Evolutionary conservation across 2,888 invertebrate genomes (phyloP).

Genomic region (Onchidella celtica): DNA sequence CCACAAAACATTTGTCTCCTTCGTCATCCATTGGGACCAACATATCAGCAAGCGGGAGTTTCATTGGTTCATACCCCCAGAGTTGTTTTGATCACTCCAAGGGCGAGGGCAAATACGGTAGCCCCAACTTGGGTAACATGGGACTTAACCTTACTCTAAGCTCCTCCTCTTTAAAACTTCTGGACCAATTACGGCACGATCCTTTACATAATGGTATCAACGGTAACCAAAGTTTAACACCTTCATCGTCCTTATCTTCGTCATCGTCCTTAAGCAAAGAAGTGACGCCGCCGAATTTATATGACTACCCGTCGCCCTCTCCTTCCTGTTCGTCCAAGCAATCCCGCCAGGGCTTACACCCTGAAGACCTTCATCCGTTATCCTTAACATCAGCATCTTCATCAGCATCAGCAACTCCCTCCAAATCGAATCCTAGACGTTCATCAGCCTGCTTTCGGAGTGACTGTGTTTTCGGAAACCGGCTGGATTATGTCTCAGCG

Average conservation of each 20-base stretch:
- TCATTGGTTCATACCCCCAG: not conserved
- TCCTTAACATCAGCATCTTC: not conserved
- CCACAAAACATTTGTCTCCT: not conserved
- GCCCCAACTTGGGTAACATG: not conserved
- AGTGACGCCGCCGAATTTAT: not conserved
- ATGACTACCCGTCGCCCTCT: conserved; percentile 5
- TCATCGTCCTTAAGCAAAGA: conserved; percentile 36
- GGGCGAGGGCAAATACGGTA: not conserved
- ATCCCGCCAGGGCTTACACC: not conserved
- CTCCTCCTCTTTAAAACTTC: conserved; percentile 23
- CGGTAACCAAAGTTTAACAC: not conserved
- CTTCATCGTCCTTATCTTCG: conserved; percentile 32
- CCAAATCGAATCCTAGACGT: not conserved
- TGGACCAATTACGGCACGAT: conserved; percentile 28
- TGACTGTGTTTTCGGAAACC: conserved; percentile 36
- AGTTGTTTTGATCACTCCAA: conserved; percentile 1
- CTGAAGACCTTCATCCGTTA: not conserved
- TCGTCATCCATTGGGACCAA: not conserved
- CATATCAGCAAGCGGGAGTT: not conserved
- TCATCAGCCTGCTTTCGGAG: conserved; percentile 33
- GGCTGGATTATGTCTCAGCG: conserved; percentile 21
- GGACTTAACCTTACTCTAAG: not conserved
- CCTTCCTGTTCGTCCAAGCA: conserved; percentile 13
- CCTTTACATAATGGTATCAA: not conserved
- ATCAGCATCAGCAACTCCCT: conserved; percentile 1